Conservation (phyloP, 1,140 invertebrate species). For the Schlechtendalia chinensis region DNA sequence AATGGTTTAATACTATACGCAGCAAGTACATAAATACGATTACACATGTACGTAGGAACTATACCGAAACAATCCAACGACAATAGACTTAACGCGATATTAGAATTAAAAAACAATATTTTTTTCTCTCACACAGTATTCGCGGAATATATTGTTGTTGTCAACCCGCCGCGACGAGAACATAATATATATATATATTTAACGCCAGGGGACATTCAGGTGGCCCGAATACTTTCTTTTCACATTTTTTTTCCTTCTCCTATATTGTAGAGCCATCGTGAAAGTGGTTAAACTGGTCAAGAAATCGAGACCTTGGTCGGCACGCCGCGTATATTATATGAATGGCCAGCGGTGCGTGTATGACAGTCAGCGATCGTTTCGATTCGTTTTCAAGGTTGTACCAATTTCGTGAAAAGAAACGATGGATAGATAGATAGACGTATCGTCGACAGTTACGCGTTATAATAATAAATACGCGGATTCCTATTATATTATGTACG, state of each 20-base stretch:
- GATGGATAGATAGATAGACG: not conserved
- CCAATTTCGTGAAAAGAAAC: not conserved
- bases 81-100: too few species aligned
- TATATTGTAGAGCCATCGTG: conserved; percentile 20
- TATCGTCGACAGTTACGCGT: not conserved
- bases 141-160: conserved; percentile 12
- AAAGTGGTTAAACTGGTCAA: conserved; percentile 49
- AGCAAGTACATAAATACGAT: too few species aligned
- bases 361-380: not conserved
- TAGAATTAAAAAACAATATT: too few species aligned
- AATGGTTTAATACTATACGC: too few species aligned
- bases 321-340: conserved; percentile 10
- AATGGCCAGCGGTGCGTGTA: not conserved
- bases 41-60: too few species aligned
- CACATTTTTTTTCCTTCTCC: conserved; percentile 35
- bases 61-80: too few species aligned
- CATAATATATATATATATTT: not conserved
- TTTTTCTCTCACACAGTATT: not conserved
- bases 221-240: conserved; percentile 46
- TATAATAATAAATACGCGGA: not conserved
- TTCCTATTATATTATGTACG: too few species aligned
- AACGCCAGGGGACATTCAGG: not conserved
- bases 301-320: conserved; percentile 39
- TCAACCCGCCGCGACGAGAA: not conserved
- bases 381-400: conserved; percentile 33